These are phyloP conservation scores for Natrix natrix DNA, from an alignment of 2,797 vertebrate species.

Conservation along the genomic window DNA sequence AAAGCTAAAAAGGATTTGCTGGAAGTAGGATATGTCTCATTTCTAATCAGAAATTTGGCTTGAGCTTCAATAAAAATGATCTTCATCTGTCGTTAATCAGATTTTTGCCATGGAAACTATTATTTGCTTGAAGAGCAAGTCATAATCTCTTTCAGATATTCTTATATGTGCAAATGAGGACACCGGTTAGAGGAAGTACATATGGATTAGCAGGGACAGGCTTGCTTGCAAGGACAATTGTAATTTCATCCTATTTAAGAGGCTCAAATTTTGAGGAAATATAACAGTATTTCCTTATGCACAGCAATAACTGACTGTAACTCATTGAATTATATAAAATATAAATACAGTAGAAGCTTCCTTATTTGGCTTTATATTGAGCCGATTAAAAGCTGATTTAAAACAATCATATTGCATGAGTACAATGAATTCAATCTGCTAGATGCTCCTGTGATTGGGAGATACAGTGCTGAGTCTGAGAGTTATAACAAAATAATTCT, in stretches of 20 bases:
- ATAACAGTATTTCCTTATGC: background rate
- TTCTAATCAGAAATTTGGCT: slow-evolving; percentile 29
- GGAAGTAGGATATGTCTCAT: background rate
- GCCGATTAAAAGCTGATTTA: background rate
- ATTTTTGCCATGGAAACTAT: slow-evolving; percentile 26
- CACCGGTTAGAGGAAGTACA: background rate
- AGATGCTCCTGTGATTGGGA: background rate
- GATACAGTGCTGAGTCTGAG: background rate
- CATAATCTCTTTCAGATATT: slow-evolving; percentile 8
- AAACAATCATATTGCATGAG: slow-evolving; percentile 7
- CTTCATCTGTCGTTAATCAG: slow-evolving; percentile 31
- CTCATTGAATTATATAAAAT: slow-evolving; percentile 7
- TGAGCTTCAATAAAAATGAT: slow-evolving; percentile 25
- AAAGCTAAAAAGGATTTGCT: slow-evolving; percentile 22
- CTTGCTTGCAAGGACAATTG: background rate
- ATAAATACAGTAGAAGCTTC: slow-evolving; percentile 19
- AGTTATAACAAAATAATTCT: slow-evolving; percentile 25
- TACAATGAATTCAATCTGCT: background rate
- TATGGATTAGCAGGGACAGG: background rate
- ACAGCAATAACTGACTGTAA: background rate
- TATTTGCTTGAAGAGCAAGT: slow-evolving; percentile 18
- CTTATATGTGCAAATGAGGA: slow-evolving; percentile 27
- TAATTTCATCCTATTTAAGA: background rate
- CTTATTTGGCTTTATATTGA: slow-evolving; percentile 20
- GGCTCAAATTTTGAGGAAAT: slow-evolving; percentile 11